Evolutionary conservation across 2,797 vertebrate genomes (phyloP).

Genomic region (Falco columbarius): DNA sequence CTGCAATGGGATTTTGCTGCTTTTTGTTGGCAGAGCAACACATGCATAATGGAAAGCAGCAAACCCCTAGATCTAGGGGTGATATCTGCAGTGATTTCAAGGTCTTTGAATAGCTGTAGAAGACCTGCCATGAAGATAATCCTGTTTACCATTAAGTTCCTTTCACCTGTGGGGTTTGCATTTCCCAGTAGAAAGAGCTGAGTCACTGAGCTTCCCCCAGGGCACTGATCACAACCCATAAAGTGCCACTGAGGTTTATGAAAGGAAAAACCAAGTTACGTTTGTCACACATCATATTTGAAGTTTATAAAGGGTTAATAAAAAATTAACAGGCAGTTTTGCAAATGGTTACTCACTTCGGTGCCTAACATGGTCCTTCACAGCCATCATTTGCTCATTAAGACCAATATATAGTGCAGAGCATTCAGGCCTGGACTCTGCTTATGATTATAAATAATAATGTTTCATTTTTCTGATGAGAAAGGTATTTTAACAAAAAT

Average conservation of each 20-base stretch:
- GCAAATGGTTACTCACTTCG: background rate
- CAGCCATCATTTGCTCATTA: background rate
- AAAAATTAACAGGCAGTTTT: conserved; percentile 39
- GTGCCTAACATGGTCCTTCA: background rate
- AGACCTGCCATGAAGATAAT: background rate
- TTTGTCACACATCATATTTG: background rate
- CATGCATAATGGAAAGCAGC: background rate
- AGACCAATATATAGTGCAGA: background rate
- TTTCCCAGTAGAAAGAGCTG: background rate
- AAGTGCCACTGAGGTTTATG: background rate
- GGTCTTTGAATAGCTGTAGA: background rate
- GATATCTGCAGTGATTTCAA: background rate
- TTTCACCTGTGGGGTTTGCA: background rate
- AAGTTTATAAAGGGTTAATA: conserved; percentile 54
- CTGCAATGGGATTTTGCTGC: background rate
- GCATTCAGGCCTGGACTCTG: background rate
- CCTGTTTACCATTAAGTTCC: background rate
- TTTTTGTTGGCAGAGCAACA: background rate
- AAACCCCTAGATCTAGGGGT: background rate
- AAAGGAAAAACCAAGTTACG: background rate
- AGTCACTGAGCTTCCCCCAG: background rate
- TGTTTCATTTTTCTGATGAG: background rate
- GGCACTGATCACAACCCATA: background rate
- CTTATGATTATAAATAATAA: background rate
- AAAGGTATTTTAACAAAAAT: background rate